A percentile compares a stretch with the other conserved stretches of the same genome.
These are phyloP conservation scores for Mastigias papua DNA, from an alignment of 30 jellyfish, hydroid and myxozoan genomes.

Conservation along the genomic window DNA sequence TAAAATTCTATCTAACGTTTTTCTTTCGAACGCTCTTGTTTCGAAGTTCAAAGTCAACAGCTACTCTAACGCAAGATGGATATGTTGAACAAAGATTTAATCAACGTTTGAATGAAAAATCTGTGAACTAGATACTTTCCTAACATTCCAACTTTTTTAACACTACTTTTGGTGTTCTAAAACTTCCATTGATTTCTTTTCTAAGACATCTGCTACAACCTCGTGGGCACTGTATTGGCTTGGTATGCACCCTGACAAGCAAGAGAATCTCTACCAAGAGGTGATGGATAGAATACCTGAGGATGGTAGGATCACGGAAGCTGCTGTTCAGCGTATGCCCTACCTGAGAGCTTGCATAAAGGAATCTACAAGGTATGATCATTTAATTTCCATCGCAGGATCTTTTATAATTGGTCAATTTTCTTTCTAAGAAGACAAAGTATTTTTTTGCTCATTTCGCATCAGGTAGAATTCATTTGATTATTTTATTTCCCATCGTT, in stretches of 20 bases:
- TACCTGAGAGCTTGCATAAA: conserved; percentile 52
- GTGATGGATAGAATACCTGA: conserved; percentile 13
- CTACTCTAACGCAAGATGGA: no score
- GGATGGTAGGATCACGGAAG: conserved; percentile 22
- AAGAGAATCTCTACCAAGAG: conserved; percentile 48
- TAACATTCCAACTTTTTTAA: neutral
- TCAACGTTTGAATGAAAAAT: no score
- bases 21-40: no score
- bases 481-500: neutral
- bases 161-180: neutral
- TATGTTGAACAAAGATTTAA: no score
- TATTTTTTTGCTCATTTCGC: neutral
- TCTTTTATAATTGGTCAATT: neutral
- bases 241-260: conserved; percentile 52
- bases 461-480: neutral
- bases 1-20: no score
- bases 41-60: no score
- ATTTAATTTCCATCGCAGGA: neutral
- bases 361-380: conserved; percentile 39
- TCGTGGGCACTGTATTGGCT: conserved; percentile 51
- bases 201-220: conserved; percentile 36
- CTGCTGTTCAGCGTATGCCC: conserved; percentile 54
- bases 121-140: no score
- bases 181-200: neutral
- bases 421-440: neutral